Conservation (phyloP, 2,797 vertebrate species). For the Margarornis squamiger region DNA sequence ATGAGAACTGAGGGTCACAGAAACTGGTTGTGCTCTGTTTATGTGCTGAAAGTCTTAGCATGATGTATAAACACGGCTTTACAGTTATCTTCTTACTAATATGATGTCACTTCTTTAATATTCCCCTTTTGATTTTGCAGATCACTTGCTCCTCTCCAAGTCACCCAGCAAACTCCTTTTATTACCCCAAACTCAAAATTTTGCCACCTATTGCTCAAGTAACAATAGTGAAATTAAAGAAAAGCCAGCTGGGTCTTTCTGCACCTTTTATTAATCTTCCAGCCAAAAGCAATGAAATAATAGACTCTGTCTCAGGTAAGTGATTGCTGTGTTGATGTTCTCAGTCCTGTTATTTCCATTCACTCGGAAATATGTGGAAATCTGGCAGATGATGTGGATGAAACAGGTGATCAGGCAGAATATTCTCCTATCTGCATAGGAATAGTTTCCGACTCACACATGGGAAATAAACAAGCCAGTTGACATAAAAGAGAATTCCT, state of each 20-base stretch:
- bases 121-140: constrained; percentile 66
- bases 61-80: background rate
- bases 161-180: constrained; percentile 97
- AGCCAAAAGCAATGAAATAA: constrained; percentile 86
- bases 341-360: background rate
- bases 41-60: background rate
- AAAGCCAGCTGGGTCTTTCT: constrained; percentile 81
- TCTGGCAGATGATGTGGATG: background rate
- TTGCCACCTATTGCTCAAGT: constrained; percentile 92
- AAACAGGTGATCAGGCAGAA: background rate
- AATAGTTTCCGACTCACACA: background rate
- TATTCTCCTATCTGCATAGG: background rate
- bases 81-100: background rate
- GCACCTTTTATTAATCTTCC: constrained; percentile 80
- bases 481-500: background rate
- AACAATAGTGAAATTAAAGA: constrained; percentile 85
- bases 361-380: background rate
- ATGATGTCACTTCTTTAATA: background rate
- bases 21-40: background rate
- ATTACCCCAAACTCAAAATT: constrained; percentile 91
- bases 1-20: background rate
- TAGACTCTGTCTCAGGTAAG: constrained; percentile 87
- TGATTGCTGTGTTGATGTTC: background rate
- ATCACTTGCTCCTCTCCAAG: constrained; percentile 93
- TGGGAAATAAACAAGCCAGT: background rate